phyloP scores from a whole-genome alignment of 2,113 vertebrate species.

The Phaethornis superciliosus region DNA sequence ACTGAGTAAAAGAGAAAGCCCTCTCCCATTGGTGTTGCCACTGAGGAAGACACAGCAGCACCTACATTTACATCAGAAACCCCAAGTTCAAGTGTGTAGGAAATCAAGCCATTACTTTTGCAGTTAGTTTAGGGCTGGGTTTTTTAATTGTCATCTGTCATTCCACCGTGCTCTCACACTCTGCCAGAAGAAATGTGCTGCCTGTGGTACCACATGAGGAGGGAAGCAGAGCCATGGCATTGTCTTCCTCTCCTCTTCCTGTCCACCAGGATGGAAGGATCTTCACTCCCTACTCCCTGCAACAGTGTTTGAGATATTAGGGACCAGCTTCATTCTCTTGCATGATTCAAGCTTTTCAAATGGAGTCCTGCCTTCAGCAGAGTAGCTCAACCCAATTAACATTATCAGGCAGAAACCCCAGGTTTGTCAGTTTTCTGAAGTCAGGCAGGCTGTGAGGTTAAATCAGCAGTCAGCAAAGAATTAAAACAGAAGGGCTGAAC shows the following conservation, averaged over 20 bases:
- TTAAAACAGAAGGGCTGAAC: conserved; percentile 10
- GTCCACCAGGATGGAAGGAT: rapidly evolving
- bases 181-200: not conserved
- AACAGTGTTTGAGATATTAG: not conserved
- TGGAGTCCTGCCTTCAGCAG: not conserved
- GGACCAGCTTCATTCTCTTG: not conserved
- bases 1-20: not conserved
- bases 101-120: not conserved
- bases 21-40: not conserved
- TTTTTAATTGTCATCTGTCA: not conserved
- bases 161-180: rapidly evolving
- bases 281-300: not conserved
- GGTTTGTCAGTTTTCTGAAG: not conserved
- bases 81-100: not conserved
- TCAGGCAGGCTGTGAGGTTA: not conserved
- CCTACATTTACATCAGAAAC: not conserved
- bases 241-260: not conserved
- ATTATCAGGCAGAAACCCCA: not conserved
- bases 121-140: not conserved
- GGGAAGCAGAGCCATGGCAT: not conserved
- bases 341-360: not conserved
- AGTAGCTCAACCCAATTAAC: not conserved
- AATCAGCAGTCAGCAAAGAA: conserved; percentile 23
- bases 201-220: not conserved
- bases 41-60: not conserved